Percentiles rank a stretch among this genome's conserved stretches.
Evolutionary conservation across 92 coral and sea anemone species (phyloP).

Genomic region (Parazoanthus atlanticus): DNA sequence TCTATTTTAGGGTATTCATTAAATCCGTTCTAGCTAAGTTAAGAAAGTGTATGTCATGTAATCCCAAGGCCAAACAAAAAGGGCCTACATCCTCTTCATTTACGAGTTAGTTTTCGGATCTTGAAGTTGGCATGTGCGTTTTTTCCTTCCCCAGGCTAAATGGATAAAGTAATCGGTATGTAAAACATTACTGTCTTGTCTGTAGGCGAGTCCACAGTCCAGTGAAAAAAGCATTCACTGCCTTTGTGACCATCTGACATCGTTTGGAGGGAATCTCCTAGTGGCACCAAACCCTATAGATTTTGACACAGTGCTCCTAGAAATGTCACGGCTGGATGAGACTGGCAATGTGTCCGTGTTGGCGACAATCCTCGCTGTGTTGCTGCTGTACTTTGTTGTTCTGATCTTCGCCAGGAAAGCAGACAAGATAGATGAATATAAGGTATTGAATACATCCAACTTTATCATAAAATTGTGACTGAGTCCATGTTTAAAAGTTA

Average conservation of each 20-base stretch:
- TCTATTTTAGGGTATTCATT: not conserved
- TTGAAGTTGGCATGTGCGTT: not conserved
- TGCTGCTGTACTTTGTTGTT: constrained; percentile 33
- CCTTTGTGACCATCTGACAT: constrained; percentile 61
- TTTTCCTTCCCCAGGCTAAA: not conserved
- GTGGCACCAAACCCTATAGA: constrained; percentile 65
- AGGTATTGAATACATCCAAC: constrained; percentile 8
- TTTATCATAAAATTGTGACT: too few relatives aligned
- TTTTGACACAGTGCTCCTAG: constrained; percentile 50
- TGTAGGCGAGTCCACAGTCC: not conserved
- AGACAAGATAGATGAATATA: constrained; percentile 31
- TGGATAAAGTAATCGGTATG: too few relatives aligned
- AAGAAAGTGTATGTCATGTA: too few relatives aligned
- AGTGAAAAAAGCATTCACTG: constrained; percentile 42
- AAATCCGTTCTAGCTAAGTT: too few relatives aligned
- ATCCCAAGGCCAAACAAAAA: too few relatives aligned
- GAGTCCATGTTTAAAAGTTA: too few relatives aligned
- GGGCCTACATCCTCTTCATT: too few relatives aligned
- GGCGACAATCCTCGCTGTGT: constrained; percentile 38
- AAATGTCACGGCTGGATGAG: constrained; percentile 36
- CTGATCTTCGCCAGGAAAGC: constrained; percentile 40
- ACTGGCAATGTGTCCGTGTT: constrained; percentile 56
- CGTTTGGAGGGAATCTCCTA: constrained; percentile 59
- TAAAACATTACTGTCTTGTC: too few relatives aligned
- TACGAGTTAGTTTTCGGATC: too few relatives aligned